A percentile compares a stretch with the other conserved stretches of the same genome.
Evolutionary conservation across 2,113 vertebrate species (phyloP).

Genomic region (Calypte anna): DNA sequence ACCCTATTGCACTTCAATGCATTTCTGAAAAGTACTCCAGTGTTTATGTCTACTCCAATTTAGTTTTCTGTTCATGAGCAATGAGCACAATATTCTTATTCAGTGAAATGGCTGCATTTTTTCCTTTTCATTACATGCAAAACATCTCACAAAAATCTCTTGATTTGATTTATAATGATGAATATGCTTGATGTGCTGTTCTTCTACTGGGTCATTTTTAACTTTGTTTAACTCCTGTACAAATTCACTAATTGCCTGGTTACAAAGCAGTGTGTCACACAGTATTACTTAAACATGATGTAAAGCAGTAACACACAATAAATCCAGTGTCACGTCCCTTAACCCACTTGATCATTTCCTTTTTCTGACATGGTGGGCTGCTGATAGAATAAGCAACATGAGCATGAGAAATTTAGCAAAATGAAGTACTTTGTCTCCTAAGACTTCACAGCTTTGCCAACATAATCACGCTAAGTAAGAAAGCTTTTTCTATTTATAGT

Average conservation of each 20-base stretch:
- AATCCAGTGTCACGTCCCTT: background rate
- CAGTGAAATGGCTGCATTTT: background rate
- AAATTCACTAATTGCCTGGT: conserved; percentile 5
- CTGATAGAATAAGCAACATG: background rate
- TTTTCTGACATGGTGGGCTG: background rate
- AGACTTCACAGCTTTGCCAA: background rate
- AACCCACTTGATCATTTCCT: background rate
- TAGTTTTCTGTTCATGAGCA: background rate
- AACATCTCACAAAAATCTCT: background rate
- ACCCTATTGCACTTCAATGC: background rate
- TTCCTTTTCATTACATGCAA: background rate
- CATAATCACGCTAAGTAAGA: background rate
- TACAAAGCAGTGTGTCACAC: background rate
- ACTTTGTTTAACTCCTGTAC: background rate
- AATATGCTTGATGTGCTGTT: background rate
- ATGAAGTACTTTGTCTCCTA: conserved; percentile 2
- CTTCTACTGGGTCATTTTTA: background rate
- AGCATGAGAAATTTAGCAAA: background rate
- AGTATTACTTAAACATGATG: background rate
- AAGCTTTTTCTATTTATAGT: background rate
- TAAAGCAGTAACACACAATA: conserved; percentile 31
- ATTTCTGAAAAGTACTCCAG: background rate
- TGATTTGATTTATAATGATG: background rate
- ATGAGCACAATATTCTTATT: background rate
- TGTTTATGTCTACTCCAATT: background rate